Conservation (phyloP, 2,113 vertebrate species). For the Bufo bufo region DNA sequence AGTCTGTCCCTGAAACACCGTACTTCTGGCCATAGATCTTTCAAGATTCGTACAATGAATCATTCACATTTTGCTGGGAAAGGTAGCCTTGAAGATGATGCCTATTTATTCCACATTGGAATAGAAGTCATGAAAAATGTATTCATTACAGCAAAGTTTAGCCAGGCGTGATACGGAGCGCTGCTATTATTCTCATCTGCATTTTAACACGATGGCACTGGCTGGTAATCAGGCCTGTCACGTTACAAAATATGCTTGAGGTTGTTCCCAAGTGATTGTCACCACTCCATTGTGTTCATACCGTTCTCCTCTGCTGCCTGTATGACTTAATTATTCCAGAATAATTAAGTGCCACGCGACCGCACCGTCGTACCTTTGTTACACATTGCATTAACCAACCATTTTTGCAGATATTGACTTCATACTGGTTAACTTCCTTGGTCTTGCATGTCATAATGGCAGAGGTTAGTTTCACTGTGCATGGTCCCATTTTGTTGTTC, state of each 20-base stretch:
- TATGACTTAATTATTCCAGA: not conserved
- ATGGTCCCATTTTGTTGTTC: too few species aligned
- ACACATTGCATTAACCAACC: too few species aligned
- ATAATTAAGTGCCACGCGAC: too few species aligned
- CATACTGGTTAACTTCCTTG: too few species aligned
- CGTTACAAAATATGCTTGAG: conserved; percentile 3
- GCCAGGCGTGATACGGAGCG: conserved; percentile 50
- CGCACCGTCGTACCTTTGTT: too few species aligned
- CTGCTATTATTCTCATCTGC: conserved; percentile 53
- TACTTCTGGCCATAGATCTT: conserved; percentile 19
- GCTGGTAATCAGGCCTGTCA: conserved; percentile 42
- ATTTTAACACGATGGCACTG: conserved; percentile 49
- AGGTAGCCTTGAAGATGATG: conserved; percentile 49
- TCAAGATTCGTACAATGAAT: conserved; percentile 40
- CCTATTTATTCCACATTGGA: conserved; percentile 48
- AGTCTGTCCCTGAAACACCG: conserved; percentile 29
- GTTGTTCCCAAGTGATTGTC: conserved; percentile 12
- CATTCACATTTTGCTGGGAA: conserved; percentile 41
- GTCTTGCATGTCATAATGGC: too few species aligned
- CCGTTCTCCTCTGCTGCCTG: not conserved
- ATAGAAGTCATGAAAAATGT: conserved; percentile 53
- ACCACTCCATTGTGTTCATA: not conserved
- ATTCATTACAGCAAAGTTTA: conserved; percentile 51
- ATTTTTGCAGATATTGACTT: too few species aligned
- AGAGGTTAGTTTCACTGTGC: too few species aligned